phyloP scores from a whole-genome alignment of 2,113 vertebrate genomes.

The Lophura nycthemera region DNA sequence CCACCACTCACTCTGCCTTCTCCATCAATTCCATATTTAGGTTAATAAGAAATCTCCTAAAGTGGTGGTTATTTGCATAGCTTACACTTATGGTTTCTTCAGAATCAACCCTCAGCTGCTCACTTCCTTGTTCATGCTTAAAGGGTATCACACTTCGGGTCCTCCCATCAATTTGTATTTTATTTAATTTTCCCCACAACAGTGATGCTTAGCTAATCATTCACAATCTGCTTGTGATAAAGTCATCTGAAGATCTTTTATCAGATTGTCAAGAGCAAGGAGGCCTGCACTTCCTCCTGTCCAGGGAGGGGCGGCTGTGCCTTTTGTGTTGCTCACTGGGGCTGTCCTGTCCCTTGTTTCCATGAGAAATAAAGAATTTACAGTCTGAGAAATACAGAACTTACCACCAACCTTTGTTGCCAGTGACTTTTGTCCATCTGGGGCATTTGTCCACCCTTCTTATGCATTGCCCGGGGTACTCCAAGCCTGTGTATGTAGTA shows the following conservation, averaged over 20 bases:
- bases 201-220: neutral
- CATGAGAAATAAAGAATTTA: neutral
- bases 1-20: neutral
- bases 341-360: neutral
- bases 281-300: neutral
- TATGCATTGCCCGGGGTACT: neutral
- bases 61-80: neutral
- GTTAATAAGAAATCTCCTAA: neutral
- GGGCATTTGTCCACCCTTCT: neutral
- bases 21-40: accelerated
- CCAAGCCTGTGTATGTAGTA: accelerated
- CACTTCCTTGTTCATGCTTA: neutral
- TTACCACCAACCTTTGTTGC: neutral
- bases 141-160: neutral
- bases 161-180: too few relatives aligned
- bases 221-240: neutral
- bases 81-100: neutral
- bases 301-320: neutral
- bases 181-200: neutral
- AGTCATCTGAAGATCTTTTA: accelerated
- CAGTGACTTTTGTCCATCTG: neutral
- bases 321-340: neutral
- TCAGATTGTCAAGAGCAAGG: neutral
- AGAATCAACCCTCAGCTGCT: accelerated
- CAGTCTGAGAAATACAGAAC: neutral